These are phyloP conservation scores for Drosophila antonietae DNA, from an alignment of 2,888 invertebrate genomes.

Conservation along the genomic window DNA sequence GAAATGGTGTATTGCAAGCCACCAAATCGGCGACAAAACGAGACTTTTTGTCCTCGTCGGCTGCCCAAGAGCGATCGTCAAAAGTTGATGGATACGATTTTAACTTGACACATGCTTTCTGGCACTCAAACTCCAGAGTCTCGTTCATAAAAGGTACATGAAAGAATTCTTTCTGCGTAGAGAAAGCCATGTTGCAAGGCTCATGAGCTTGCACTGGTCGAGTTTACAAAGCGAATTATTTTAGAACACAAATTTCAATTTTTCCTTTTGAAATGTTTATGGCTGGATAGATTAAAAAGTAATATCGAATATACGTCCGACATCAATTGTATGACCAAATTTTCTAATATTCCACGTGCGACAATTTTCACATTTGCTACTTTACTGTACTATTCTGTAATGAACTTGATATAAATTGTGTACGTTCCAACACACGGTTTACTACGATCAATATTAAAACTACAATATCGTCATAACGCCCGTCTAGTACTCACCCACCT, in stretches of 20 bases:
- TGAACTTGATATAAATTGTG: background rate
- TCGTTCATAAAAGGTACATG: constrained; percentile 81
- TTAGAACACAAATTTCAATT: constrained; percentile 45
- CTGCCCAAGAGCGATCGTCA: constrained; percentile 82
- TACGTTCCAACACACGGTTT: background rate
- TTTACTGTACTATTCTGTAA: constrained; percentile 23
- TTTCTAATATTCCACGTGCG: constrained; percentile 45
- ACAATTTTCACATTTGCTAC: constrained; percentile 56
- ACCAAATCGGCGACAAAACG: constrained; percentile 82
- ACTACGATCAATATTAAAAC: constrained; percentile 16
- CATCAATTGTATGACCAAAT: constrained; percentile 52
- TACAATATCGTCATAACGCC: background rate
- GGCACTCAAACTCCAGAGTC: constrained; percentile 58
- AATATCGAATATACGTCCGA: constrained; percentile 47
- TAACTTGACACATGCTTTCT: constrained; percentile 71
- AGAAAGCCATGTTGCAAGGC: constrained; percentile 79
- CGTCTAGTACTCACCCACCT: too few species aligned
- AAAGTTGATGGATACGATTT: constrained; percentile 80
- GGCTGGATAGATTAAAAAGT: constrained; percentile 49
- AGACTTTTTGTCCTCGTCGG: constrained; percentile 74
- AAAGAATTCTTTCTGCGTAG: constrained; percentile 83
- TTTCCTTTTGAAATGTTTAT: constrained; percentile 44
- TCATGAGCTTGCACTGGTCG: constrained; percentile 6
- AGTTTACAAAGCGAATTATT: constrained; percentile 37
- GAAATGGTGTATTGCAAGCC: constrained; percentile 69